Conservation (phyloP, 35 echinoderm and acorn worm genomes). For the Heliocidaris erythrogramma region DNA sequence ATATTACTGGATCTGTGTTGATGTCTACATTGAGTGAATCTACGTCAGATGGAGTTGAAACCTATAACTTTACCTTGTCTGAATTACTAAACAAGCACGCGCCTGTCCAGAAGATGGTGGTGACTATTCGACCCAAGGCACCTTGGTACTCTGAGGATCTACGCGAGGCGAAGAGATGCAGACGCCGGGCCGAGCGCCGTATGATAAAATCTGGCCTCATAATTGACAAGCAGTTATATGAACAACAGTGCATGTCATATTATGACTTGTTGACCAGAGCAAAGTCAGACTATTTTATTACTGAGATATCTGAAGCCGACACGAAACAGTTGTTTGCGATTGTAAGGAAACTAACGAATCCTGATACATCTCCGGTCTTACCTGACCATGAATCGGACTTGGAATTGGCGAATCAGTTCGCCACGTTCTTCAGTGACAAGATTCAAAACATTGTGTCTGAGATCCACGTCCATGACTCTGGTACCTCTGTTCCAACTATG, state of each 20-base stretch:
- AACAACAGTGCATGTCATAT: neutral
- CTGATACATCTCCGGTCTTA: too few species aligned
- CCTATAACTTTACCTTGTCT: neutral
- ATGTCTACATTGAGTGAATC: too few species aligned
- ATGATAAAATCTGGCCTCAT: neutral
- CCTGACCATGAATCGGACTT: too few species aligned
- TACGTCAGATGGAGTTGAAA: too few species aligned
- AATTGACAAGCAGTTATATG: neutral
- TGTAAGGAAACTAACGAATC: too few species aligned
- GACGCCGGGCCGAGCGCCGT: neutral
- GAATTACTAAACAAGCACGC: conserved; percentile 16
- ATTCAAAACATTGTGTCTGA: too few species aligned
- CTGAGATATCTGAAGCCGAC: neutral
- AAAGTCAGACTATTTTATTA: neutral
- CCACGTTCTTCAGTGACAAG: too few species aligned
- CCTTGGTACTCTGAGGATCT: conserved; percentile 30
- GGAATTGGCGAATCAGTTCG: too few species aligned
- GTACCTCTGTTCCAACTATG: too few species aligned
- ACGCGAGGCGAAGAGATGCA: neutral
- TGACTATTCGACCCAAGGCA: conserved; percentile 35
- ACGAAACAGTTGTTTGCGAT: neutral
- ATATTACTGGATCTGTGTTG: too few species aligned
- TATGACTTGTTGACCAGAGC: neutral
- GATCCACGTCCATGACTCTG: too few species aligned
- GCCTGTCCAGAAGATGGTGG: neutral